A percentile compares a stretch with the other conserved stretches of the same genome.
phyloP scores from a whole-genome alignment of 2,888 invertebrate genomes.

The Agonopterix arenella region DNA sequence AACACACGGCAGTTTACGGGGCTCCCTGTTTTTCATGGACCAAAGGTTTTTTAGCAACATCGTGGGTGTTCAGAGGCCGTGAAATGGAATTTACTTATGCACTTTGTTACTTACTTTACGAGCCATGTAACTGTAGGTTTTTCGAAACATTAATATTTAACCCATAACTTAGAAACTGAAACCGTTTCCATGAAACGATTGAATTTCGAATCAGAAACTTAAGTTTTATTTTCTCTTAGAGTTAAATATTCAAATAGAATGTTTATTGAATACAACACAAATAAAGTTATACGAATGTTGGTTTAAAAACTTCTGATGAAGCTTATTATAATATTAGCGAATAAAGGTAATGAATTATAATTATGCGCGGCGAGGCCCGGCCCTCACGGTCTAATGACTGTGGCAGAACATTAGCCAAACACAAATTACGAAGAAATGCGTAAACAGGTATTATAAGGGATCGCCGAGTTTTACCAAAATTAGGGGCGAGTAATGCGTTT shows the following conservation, averaged over 20 bases:
- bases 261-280: no score
- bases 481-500: conserved; percentile 37
- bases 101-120: conserved; percentile 20
- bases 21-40: conserved; percentile 14
- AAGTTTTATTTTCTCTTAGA: no score
- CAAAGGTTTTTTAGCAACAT: conserved; percentile 16
- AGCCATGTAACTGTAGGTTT: conserved; percentile 6
- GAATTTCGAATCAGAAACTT: no score
- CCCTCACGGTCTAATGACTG: conserved; percentile 54
- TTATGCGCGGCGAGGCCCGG: conserved; percentile 45
- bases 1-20: not conserved
- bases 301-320: not conserved
- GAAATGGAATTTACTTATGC: conserved; percentile 28
- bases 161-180: no score
- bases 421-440: conserved; percentile 66
- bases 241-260: no score
- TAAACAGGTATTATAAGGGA: conserved; percentile 64
- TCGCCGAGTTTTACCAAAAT: conserved; percentile 46
- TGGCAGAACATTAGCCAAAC: conserved; percentile 64
- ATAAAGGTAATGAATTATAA: conserved; percentile 63
- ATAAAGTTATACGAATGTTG: no score
- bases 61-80: conserved; percentile 28
- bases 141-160: conserved; percentile 2
- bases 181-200: no score
- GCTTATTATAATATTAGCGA: conserved; percentile 28